phyloP scores from a whole-genome alignment of 2,797 vertebrate species.

The Anniella stebbinsi region DNA sequence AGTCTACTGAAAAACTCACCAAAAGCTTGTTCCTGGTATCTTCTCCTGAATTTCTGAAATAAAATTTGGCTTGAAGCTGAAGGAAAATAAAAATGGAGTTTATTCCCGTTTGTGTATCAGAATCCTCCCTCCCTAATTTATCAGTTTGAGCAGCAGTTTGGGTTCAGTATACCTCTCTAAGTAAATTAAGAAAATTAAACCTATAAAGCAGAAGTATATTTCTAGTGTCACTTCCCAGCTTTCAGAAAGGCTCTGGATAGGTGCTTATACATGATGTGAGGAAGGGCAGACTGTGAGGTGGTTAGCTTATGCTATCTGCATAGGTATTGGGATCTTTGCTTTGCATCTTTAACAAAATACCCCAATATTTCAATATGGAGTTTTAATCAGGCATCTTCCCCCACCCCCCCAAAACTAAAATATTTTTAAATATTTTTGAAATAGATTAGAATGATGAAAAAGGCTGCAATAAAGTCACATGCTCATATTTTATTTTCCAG shows the following conservation, averaged over 20 bases:
- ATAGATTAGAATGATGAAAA: not conserved
- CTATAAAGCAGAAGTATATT: accelerated
- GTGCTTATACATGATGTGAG: not conserved
- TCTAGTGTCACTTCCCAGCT: accelerated
- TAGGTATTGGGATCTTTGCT: not conserved
- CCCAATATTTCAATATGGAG: not conserved
- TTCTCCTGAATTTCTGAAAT: accelerated
- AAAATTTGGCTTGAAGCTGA: accelerated
- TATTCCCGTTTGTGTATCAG: accelerated
- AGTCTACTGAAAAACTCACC: not conserved
- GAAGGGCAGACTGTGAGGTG: not conserved
- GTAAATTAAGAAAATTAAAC: accelerated
- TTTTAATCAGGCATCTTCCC: accelerated
- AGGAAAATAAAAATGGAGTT: accelerated
- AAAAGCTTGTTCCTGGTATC: not conserved
- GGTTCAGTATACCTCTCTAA: not conserved
- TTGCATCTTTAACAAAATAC: not conserved
- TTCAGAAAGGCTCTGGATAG: not conserved
- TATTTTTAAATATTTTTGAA: not conserved
- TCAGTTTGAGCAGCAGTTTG: accelerated
- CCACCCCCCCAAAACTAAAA: accelerated
- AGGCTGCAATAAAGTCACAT: not conserved
- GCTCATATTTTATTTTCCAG: not conserved
- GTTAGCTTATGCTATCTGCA: accelerated
- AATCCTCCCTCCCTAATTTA: accelerated